phyloP scores from a whole-genome alignment of 2,797 vertebrate species.

The Coregonus sp. region DNA sequence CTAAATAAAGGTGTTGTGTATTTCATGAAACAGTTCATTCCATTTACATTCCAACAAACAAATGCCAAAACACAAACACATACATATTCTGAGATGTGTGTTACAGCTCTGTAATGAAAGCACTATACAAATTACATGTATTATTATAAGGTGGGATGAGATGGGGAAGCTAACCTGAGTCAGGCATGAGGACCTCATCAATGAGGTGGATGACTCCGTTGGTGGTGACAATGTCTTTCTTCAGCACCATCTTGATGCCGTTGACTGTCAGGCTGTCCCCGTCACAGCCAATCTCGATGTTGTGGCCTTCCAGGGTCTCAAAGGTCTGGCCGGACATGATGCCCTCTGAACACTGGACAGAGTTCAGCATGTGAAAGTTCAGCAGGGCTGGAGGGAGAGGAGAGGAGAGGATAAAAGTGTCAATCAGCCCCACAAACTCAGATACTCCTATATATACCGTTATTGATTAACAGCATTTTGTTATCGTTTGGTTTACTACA shows the following conservation, averaged over 20 bases:
- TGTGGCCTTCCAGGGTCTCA: conserved; percentile 91
- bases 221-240: conserved; percentile 93
- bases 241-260: conserved; percentile 91
- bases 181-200: conserved; percentile 90
- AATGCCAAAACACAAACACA: not conserved
- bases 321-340: conserved; percentile 86
- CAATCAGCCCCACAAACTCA: too few species aligned
- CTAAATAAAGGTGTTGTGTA: too few species aligned
- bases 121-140: not conserved
- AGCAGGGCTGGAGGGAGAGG: conserved; percentile 80
- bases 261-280: conserved; percentile 93
- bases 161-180: conserved; percentile 84
- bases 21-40: too few species aligned
- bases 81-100: too few species aligned
- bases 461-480: too few species aligned
- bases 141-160: not conserved
- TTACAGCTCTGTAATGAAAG: too few species aligned
- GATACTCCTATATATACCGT: too few species aligned
- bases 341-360: conserved; percentile 93
- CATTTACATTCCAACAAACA: not conserved
- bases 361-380: conserved; percentile 91
- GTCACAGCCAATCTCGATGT: conserved; percentile 91
- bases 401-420: not conserved
- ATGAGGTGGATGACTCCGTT: conserved; percentile 97
- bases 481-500: too few species aligned